These are phyloP conservation scores for Silurus aristotelis DNA, from an alignment of 2,797 vertebrate species.

Conservation along the genomic window DNA sequence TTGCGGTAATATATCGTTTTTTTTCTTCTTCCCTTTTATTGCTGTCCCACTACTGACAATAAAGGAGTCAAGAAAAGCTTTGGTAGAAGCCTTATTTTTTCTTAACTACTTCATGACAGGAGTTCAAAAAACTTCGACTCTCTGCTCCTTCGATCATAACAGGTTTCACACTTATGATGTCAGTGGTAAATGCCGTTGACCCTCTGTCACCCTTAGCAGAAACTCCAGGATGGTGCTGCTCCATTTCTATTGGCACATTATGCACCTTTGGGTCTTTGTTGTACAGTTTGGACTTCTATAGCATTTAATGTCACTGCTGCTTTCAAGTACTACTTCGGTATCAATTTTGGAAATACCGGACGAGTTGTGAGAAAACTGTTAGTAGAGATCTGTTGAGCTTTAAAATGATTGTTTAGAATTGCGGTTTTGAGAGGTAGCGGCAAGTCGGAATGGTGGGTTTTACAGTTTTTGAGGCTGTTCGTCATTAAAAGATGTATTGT, in stretches of 20 bases:
- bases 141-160: neutral
- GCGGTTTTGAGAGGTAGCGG: neutral
- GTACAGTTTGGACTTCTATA: neutral
- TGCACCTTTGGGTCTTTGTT: neutral
- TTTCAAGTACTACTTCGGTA: neutral
- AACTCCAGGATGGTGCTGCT: neutral
- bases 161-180: neutral
- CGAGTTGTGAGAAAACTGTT: neutral
- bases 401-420: neutral
- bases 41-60: neutral
- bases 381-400: neutral
- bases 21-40: neutral
- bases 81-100: neutral
- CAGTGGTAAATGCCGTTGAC: conserved; percentile 14
- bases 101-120: neutral
- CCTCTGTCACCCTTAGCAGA: conserved; percentile 5
- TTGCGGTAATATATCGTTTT: neutral
- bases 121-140: neutral
- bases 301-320: neutral
- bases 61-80: neutral
- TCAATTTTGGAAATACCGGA: neutral
- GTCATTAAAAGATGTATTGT: neutral
- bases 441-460: neutral
- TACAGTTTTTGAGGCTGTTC: neutral
- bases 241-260: conserved; percentile 3